Evolutionary conservation across 2,888 invertebrate species (phyloP).

Genomic region (Campoletis raptor): DNA sequence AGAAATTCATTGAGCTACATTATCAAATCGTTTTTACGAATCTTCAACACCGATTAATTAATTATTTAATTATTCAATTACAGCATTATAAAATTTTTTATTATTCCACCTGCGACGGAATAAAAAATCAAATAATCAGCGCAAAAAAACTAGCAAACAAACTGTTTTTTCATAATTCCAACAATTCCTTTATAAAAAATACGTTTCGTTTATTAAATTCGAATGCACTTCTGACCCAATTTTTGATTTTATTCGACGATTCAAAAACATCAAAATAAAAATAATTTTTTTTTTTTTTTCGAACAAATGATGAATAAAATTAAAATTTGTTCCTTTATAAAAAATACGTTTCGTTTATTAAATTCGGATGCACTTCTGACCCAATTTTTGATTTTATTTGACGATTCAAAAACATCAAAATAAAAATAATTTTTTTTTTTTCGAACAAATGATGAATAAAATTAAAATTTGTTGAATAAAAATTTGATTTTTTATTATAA

Average conservation of each 20-base stretch:
- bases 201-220: neutral
- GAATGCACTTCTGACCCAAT: neutral
- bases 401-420: neutral
- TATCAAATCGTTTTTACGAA: conserved; percentile 46
- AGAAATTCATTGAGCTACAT: conserved; percentile 36
- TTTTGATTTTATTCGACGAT: neutral
- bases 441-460: neutral
- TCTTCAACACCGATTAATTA: conserved; percentile 23
- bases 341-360: neutral
- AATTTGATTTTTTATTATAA: neutral
- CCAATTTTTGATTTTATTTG: neutral
- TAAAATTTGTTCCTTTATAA: neutral
- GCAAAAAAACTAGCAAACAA: neutral
- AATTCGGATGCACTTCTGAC: neutral
- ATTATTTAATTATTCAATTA: conserved; percentile 1
- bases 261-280: neutral
- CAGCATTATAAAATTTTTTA: neutral
- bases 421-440: neutral
- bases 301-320: neutral
- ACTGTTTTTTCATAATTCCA: neutral
- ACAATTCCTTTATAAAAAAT: neutral
- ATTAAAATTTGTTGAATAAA: neutral
- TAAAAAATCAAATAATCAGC: neutral
- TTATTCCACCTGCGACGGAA: neutral
- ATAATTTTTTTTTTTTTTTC: neutral